Evolutionary conservation across 2,113 vertebrate genomes (phyloP), one percentile per base, ranked within the genome.

Genomic region (Hassar affinis): DNA sequence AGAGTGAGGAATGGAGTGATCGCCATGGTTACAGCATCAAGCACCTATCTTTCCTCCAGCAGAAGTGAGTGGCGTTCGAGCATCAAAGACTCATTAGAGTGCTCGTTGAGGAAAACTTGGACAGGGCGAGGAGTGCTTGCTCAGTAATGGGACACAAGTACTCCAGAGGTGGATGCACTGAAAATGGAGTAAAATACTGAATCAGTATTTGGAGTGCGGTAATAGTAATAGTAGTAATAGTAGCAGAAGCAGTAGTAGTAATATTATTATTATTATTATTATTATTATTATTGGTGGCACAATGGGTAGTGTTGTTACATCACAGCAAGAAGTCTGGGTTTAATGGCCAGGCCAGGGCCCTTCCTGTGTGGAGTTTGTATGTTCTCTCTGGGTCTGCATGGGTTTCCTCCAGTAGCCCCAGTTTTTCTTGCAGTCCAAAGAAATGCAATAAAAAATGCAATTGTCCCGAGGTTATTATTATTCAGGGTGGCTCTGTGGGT

Each of bases 11-110:
- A 51, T 38, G 71, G 64, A 72, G 54, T 59, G 66, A 79, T 84
- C 38, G 14, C 76, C 64, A 84, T 84, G 76, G 83, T 71, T 79
- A 84, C 83, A 72, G 62, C 64, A 61, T 84, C 75, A 84, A 71
- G 62, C 83, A 71, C 59, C 17, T 49, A 84, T 84, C 83, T 49
- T 72, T 49, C 59, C 52, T 33, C 56, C 20, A 27, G 49, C 62
- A 42, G 35, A 42, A 4, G 33, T 62, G 51, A 82, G 22, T 51
- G 27, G 8, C 6, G 45, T 77, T 51, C 59, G 22, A 72, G 62
- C 76, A 59, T 84, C 83, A 61, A 59, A 79, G 83, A 61, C 76
- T 84, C 66, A 71, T 69, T 78, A 68, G 49, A 78, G 66, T 69
- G 76, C 75, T 78, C 18, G 14, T 66, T 66, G 66, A 76, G 57